A percentile compares a stretch with the other conserved stretches of the same genome.
Evolutionary conservation across 2,797 vertebrate species (phyloP).

Genomic region (Leptoclinus maculatus): DNA sequence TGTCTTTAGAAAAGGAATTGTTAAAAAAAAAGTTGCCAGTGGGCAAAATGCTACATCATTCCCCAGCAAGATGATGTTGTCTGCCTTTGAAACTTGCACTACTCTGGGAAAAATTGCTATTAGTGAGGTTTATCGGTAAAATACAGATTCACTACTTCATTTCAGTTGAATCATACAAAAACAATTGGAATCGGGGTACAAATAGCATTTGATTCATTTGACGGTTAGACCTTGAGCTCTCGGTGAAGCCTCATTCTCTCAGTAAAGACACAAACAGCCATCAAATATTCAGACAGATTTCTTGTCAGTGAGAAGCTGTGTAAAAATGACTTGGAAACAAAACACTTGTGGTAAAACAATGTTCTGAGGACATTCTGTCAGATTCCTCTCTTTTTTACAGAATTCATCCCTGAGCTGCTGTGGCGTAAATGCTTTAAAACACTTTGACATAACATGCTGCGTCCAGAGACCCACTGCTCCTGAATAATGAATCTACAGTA

Average conservation of each 20-base stretch:
- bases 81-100: not conserved
- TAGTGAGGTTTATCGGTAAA: not conserved
- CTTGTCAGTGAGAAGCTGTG: constrained; percentile 66
- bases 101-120: not conserved
- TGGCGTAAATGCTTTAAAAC: constrained; percentile 86
- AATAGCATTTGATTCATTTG: not conserved
- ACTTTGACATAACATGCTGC: constrained; percentile 83
- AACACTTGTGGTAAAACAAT: constrained; percentile 83
- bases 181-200: not conserved
- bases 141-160: not conserved
- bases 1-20: constrained; percentile 12
- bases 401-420: constrained; percentile 78
- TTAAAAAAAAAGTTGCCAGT: not conserved
- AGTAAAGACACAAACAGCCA: constrained; percentile 38
- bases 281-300: constrained; percentile 83
- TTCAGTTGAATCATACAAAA: not conserved
- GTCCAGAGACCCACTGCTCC: constrained; percentile 74
- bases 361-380: constrained; percentile 85
- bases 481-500: constrained; percentile 88
- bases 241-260: constrained; percentile 10
- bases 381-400: constrained; percentile 82
- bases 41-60: not conserved
- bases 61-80: not conserved
- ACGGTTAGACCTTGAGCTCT: constrained; percentile 1
- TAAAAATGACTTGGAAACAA: constrained; percentile 80